Percentiles rank a stretch among this genome's conserved stretches.
Evolutionary conservation across 2,888 invertebrate species (phyloP).

Genomic region (Molorchus minor): DNA sequence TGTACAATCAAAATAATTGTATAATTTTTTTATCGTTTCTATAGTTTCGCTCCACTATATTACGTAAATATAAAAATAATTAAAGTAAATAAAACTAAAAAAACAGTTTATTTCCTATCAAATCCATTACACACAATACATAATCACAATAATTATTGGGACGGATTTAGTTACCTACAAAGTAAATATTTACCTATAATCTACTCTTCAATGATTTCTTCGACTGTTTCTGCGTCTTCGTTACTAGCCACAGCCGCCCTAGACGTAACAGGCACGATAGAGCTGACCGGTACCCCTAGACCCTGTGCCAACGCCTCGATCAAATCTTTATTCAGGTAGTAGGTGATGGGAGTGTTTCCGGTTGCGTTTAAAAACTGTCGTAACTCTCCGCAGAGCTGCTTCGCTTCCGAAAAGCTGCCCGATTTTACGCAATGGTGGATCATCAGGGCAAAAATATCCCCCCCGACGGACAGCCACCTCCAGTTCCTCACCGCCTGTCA

Average conservation of each 20-base stretch:
- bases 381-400: constrained; percentile 57
- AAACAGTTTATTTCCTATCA: no score
- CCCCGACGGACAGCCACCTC: constrained; percentile 60
- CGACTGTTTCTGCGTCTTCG: constrained; percentile 31
- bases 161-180: constrained; percentile 10
- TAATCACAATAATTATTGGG: constrained; percentile 11
- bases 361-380: constrained; percentile 54
- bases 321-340: constrained; percentile 60
- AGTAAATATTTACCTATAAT: not conserved
- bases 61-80: no score
- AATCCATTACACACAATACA: no score
- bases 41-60: no score
- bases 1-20: no score
- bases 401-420: constrained; percentile 57
- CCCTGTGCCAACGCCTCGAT: constrained; percentile 59
- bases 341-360: constrained; percentile 56
- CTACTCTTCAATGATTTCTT: constrained; percentile 38
- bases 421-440: constrained; percentile 58
- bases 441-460: constrained; percentile 62
- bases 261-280: constrained; percentile 50
- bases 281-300: constrained; percentile 54
- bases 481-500: constrained; percentile 56
- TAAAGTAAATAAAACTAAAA: no score
- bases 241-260: constrained; percentile 21
- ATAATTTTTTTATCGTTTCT: no score